Conservation (phyloP, 2,113 vertebrate species). For the Labeo rohita region DNA sequence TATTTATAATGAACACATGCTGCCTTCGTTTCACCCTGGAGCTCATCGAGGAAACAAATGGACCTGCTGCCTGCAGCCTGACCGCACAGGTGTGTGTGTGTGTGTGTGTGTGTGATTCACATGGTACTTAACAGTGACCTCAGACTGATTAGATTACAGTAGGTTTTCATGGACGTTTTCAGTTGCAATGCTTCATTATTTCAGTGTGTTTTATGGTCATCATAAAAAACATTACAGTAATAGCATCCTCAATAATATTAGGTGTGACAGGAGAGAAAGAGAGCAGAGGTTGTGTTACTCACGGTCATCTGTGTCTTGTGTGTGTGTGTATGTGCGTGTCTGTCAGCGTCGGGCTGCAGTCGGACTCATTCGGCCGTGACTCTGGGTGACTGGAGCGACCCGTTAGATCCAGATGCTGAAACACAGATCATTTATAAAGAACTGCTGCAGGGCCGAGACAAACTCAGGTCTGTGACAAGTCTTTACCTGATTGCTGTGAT, state of each 20-base stretch:
- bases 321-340: background rate
- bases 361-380: slow-evolving; percentile 86
- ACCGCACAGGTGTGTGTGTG: slow-evolving; percentile 74
- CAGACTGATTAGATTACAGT: background rate
- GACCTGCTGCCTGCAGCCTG: slow-evolving; percentile 86
- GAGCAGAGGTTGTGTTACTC: background rate
- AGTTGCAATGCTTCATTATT: background rate
- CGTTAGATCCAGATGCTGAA: slow-evolving; percentile 83
- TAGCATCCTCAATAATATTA: background rate
- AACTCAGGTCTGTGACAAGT: slow-evolving; percentile 73
- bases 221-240: too few relatives aligned
- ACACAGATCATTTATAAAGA: slow-evolving; percentile 87
- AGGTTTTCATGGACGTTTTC: background rate
- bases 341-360: slow-evolving; percentile 84
- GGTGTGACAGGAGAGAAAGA: background rate
- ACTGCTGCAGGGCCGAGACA: slow-evolving; percentile 80
- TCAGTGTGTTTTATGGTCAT: too few relatives aligned
- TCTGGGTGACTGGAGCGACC: slow-evolving; percentile 88
- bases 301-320: slow-evolving; percentile 1
- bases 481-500: too few relatives aligned
- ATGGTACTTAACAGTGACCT: background rate
- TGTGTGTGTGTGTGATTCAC: slow-evolving; percentile 32
- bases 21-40: slow-evolving; percentile 84
- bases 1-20: slow-evolving; percentile 80
- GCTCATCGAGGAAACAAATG: slow-evolving; percentile 83